Evolutionary conservation across 2,888 invertebrate genomes (phyloP), one percentile per base, ranked within the genome.

Genomic region (Leptarthrus brevirostris): DNA sequence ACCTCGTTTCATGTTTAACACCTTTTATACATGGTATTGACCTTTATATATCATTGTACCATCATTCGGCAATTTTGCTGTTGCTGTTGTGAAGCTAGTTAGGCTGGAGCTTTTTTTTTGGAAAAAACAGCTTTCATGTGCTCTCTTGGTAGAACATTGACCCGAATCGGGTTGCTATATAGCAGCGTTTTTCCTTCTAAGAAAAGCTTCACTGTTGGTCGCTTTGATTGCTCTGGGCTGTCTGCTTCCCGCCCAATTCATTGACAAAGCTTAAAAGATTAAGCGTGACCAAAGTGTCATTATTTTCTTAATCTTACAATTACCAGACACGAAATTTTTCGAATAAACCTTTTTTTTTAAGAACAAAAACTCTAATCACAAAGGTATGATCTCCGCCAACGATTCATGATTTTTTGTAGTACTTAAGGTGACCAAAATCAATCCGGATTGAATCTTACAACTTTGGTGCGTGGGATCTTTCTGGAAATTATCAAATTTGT

Each of bases 1-100:
- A 69, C 69, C 69, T 69, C 69, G 49, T 69, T 69, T 52, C 52
- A 69, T 34, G 69, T 18, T 49, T 69, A 69, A 69, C 69, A 69
- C 69, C 52, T 69, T 69, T 26, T 66, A 30, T 47, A 14, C 64
- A 14, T 66, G 64, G 58, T 58, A 58, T 58, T 58, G 58, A 58
- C 58, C 58, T 58, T 58, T 58, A 58, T 58, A 58, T 58, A 58
- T 18, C 36, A 58, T 20, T 36, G 20, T 36, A 58, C 58, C 36
- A 58, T 58, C 58, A 34, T 58, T 58, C 22, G 36, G 36, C 58
- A 36, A 58, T 36, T 58, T 40, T 34, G 36, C 36, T 18, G 16
- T 40, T 34, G 36, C 36, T 18, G 16, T 12, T 36, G 34, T 34
- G 58, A 20, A 34, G 58, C 36, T 58, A 20, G 49, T 20, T 18